Evolutionary conservation across 2,797 vertebrate species (phyloP).

Genomic region (Peromyscus melanophrys): DNA sequence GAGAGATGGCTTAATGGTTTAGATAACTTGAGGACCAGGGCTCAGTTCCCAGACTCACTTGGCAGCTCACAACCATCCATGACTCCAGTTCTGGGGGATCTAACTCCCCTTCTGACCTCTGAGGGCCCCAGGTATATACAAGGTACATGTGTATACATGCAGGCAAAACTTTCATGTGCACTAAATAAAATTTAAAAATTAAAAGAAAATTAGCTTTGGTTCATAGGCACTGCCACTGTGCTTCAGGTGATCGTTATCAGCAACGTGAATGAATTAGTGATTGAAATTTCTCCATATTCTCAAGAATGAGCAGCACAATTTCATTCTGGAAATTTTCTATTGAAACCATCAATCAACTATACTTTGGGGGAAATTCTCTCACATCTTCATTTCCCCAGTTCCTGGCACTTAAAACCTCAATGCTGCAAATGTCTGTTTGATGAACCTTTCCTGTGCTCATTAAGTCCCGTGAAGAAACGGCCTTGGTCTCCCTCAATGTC

Average conservation of each 20-base stretch:
- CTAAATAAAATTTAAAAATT: neutral
- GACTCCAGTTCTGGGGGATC: neutral
- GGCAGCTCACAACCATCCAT: neutral
- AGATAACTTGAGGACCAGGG: neutral
- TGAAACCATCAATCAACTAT: neutral
- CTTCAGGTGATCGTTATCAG: neutral
- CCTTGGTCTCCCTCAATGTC: neutral
- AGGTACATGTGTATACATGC: neutral
- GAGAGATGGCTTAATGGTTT: neutral
- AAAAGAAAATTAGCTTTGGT: neutral
- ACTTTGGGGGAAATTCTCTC: neutral
- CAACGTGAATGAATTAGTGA: neutral
- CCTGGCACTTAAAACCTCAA: neutral
- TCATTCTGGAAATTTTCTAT: conserved; percentile 4
- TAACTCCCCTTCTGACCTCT: neutral
- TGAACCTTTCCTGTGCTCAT: neutral
- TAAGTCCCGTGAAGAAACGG: neutral
- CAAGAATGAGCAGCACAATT: neutral
- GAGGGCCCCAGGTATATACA: neutral
- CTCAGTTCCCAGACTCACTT: neutral
- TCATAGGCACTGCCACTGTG: neutral
- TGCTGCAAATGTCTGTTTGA: neutral
- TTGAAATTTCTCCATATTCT: neutral
- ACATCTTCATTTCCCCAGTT: conserved; percentile 21
- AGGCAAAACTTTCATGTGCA: neutral